Percentiles rank a stretch among this genome's conserved stretches.
Conservation (phyloP, 2,113 vertebrate genomes). For the Procavia capensis region DNA sequence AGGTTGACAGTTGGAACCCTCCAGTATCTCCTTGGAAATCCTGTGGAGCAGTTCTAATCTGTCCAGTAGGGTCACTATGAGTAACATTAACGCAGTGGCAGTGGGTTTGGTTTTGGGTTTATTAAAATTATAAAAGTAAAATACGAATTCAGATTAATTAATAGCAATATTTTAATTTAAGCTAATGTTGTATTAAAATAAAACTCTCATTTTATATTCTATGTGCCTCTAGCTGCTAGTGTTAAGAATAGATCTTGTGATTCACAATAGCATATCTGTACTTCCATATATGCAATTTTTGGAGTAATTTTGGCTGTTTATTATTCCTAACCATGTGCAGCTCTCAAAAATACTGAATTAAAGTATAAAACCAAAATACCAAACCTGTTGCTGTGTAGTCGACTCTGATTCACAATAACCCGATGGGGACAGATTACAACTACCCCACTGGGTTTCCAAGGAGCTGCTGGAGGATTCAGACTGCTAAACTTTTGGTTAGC, state of each 20-base stretch:
- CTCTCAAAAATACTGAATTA: background rate
- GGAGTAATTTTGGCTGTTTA: background rate
- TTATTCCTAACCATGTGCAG: background rate
- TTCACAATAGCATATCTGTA: background rate
- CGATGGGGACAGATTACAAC: no score
- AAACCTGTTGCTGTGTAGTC: no score
- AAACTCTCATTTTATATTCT: background rate
- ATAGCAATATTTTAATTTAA: background rate
- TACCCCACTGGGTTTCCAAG: no score
- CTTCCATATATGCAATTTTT: background rate
- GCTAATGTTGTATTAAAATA: background rate
- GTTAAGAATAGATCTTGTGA: background rate
- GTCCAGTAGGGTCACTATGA: no score
- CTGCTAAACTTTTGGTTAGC: no score
- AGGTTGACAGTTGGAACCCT: no score
- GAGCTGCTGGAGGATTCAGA: no score
- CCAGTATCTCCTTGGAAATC: no score
- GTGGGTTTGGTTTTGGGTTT: background rate
- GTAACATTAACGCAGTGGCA: no score
- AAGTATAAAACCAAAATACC: no score
- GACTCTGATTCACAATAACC: no score
- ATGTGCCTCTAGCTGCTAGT: background rate
- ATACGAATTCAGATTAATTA: background rate
- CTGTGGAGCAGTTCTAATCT: no score
- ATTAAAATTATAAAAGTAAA: background rate